Evolutionary conservation across 2,113 vertebrate genomes (phyloP).

Genomic region (Notiomystis cincta): DNA sequence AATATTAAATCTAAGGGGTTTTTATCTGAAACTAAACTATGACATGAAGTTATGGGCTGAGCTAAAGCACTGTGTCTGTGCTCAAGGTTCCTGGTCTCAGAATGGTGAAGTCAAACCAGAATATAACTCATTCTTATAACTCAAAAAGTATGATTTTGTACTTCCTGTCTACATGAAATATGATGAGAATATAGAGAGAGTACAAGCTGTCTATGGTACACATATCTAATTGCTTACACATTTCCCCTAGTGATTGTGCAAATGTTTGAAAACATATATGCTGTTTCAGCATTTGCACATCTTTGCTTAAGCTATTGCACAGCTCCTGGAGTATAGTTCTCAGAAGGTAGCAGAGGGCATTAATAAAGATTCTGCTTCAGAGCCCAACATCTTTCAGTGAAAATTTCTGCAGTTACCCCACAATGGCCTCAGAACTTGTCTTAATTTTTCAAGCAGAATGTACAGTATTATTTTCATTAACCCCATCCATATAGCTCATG

Average conservation of each 20-base stretch:
- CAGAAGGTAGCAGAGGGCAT: background rate
- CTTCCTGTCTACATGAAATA: background rate
- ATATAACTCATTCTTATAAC: background rate
- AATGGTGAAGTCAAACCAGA: background rate
- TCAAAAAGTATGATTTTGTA: background rate
- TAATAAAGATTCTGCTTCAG: background rate
- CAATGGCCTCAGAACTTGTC: background rate
- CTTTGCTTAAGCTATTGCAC: background rate
- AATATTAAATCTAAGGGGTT: background rate
- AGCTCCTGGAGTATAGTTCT: background rate
- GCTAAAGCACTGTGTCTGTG: background rate
- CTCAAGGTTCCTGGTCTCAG: background rate
- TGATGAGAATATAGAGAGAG: background rate
- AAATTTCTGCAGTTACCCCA: background rate
- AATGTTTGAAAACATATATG: background rate
- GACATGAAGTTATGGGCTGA: background rate
- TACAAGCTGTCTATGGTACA: background rate
- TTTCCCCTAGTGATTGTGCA: background rate
- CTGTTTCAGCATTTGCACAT: background rate
- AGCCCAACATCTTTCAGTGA: background rate
- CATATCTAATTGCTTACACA: background rate
- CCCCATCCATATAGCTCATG: rapidly evolving
- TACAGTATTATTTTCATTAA: background rate
- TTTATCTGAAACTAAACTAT: background rate
- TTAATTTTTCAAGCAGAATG: background rate